Evolutionary conservation across 92 coral and sea anemone species (phyloP), one percentile per base, ranked within the genome.

Genomic region (Actinernus sp.): DNA sequence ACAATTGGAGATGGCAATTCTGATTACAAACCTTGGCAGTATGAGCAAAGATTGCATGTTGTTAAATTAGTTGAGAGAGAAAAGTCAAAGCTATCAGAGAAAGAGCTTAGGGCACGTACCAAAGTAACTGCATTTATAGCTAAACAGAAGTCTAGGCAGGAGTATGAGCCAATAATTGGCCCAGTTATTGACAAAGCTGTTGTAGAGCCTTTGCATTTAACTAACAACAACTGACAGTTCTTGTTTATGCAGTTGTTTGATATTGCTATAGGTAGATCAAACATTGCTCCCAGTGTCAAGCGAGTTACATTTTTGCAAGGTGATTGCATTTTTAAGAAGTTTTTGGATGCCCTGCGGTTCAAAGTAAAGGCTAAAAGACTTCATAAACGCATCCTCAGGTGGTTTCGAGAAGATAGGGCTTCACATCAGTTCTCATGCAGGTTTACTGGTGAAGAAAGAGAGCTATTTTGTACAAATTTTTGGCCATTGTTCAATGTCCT

Each of bases 191-290:
- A 73, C 43, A 61, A 73, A 40, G 81, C 62, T 44, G 49, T 73
- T 20, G 59, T 62, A 31, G 81, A 73, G 49, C 81, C 81, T 43
- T 73, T 73, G 58, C 73, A 61, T 62, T 48, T 61, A 63, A 65
- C 72, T 28, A 74, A 62, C 65, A 62, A 63, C 52, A 62, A 74
- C 49, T 74, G 73, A 63, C 44, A 74, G 62, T 74, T 74, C 51
- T 26, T 61, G 39, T 74, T 74, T 26, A 41, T 50, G 55, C 56
- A 71, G 36, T 19, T 60, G 24, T 61, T 60, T 43, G 27, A 44
- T 9, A 50, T 61, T 37, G 73, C 49, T 33, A 25, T 74, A 23
- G 37, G 68, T n/a, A 74, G 68, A 74, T 49, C 82, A 61, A 58
- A 37, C 31, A 54, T 63, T 47, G 34, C 73, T 49, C 38, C 72